A percentile compares a stretch with the other conserved stretches of the same genome.
phyloP scores from a whole-genome alignment of 2,888 invertebrate genomes.

The Andrena bucephala region DNA sequence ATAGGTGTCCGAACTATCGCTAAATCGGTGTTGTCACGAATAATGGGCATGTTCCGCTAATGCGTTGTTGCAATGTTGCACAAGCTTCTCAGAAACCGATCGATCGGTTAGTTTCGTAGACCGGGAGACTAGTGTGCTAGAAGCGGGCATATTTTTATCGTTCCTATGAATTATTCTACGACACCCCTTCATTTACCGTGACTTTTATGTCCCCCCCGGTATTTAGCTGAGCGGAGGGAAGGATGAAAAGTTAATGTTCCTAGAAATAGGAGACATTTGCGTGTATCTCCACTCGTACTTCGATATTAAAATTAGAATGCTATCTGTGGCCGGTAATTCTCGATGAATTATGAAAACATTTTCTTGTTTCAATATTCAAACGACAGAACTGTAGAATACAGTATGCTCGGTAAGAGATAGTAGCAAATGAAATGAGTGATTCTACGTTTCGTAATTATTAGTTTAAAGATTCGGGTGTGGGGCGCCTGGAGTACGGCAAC shows the following conservation, averaged over 20 bases:
- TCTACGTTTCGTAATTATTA: too few relatives aligned
- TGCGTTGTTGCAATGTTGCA: background rate
- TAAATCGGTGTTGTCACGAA: background rate
- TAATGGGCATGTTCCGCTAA: slow-evolving; percentile 2
- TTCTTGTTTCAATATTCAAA: too few relatives aligned
- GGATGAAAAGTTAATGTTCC: background rate
- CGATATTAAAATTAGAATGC: too few relatives aligned
- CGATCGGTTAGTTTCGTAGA: background rate
- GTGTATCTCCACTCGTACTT: too few relatives aligned
- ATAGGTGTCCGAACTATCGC: background rate
- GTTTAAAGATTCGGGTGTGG: too few relatives aligned
- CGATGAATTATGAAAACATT: too few relatives aligned
- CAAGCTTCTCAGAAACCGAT: background rate
- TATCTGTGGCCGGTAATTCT: too few relatives aligned
- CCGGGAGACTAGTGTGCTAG: background rate
- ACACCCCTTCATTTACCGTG: background rate
- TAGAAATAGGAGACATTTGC: too few relatives aligned
- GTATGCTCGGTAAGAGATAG: too few relatives aligned
- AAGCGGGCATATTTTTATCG: background rate
- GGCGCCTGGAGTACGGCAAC: too few relatives aligned
- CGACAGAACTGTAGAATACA: too few relatives aligned
- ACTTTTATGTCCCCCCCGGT: background rate
- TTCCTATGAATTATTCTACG: background rate
- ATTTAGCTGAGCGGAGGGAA: background rate
- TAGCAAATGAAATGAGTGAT: too few relatives aligned